Evolutionary conservation across 2,113 vertebrate species (phyloP).

Genomic region (Trogon surrucura): DNA sequence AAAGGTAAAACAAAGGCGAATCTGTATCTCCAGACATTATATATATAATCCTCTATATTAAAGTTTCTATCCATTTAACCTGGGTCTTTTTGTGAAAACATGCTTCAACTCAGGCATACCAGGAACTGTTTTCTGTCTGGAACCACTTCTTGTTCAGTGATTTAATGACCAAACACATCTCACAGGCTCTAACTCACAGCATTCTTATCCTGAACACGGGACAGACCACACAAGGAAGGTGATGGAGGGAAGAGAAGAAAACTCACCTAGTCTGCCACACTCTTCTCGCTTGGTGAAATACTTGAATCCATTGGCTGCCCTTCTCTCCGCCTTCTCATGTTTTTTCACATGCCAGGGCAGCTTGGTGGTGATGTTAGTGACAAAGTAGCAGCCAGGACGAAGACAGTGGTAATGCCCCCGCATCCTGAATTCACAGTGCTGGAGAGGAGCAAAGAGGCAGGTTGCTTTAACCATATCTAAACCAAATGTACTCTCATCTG

Average conservation of each 20-base stretch:
- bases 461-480: not conserved
- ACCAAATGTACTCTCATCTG: not conserved
- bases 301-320: constrained; percentile 97
- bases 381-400: constrained; percentile 92
- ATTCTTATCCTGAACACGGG: not conserved
- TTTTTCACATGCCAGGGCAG: constrained; percentile 99
- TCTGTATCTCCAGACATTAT: not conserved
- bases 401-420: constrained; percentile 98
- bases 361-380: constrained; percentile 99
- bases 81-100: not conserved
- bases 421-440: constrained; percentile 99
- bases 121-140: not conserved
- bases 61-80: not conserved
- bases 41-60: not conserved
- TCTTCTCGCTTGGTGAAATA: constrained; percentile 99
- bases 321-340: constrained; percentile 96
- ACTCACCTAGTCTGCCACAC: constrained; percentile 91
- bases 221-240: not conserved
- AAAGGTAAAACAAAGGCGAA: not conserved
- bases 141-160: not conserved
- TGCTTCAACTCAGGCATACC: not conserved
- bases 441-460: not conserved
- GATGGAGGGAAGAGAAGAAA: not conserved
- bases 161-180: not conserved
- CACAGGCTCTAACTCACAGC: not conserved